Evolutionary conservation across 2,113 vertebrate species (phyloP).

Genomic region (Struthio camelus): DNA sequence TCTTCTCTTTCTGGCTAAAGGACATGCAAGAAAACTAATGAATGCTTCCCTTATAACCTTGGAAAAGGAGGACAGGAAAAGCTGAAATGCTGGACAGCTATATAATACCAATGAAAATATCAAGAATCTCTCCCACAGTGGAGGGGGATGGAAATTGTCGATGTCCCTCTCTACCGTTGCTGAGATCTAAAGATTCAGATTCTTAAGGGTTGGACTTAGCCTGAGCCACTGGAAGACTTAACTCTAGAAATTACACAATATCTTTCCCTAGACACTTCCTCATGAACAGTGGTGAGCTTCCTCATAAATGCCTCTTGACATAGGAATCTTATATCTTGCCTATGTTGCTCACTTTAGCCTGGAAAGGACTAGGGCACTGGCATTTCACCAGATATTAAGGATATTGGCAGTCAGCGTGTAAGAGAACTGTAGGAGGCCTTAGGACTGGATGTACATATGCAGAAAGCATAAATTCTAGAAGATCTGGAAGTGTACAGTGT

Average conservation of each 20-base stretch:
- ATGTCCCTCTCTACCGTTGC: background rate
- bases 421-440: background rate
- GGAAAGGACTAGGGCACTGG: background rate
- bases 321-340: background rate
- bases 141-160: background rate
- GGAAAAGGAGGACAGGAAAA: accelerated
- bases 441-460: background rate
- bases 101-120: background rate
- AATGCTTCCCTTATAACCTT: background rate
- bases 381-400: background rate
- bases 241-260: background rate
- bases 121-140: background rate
- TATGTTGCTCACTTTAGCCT: background rate
- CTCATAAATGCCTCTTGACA: background rate
- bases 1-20: background rate
- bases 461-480: background rate
- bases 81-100: background rate
- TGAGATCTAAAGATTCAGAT: background rate
- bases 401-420: background rate
- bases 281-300: background rate
- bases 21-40: background rate
- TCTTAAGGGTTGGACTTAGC: background rate
- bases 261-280: background rate
- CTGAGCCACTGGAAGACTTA: background rate
- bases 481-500: background rate